Conservation (phyloP, 2,797 vertebrate genomes). For the Eremophila alpestris region DNA sequence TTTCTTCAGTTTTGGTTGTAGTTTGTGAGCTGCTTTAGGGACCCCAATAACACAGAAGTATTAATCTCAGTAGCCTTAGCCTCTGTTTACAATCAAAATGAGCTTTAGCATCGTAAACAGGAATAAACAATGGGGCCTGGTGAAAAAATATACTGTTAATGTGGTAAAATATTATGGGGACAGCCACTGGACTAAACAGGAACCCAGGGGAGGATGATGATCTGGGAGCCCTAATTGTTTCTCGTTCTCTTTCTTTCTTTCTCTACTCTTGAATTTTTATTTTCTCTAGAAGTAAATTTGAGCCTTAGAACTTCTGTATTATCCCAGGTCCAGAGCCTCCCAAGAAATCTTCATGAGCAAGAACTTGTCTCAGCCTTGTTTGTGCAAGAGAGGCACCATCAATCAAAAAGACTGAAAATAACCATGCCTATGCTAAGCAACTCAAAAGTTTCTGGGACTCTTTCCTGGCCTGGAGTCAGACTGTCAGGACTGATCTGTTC, state of each 20-base stretch:
- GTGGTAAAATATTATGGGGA: not conserved
- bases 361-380: not conserved
- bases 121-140: not conserved
- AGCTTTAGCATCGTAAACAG: not conserved
- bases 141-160: not conserved
- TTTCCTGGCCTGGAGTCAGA: not conserved
- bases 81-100: not conserved
- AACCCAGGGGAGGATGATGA: not conserved
- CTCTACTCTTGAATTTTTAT: not conserved
- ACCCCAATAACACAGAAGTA: not conserved
- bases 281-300: not conserved
- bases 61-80: not conserved
- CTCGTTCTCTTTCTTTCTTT: not conserved
- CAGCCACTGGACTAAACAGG: not conserved
- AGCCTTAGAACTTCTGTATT: not conserved
- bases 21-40: not conserved
- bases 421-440: not conserved
- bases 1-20: not conserved
- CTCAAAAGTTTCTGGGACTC: not conserved
- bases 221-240: not conserved
- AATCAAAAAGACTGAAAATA: not conserved
- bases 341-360: not conserved
- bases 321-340: not conserved
- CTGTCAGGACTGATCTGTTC: not conserved
- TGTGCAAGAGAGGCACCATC: not conserved